Base-by-base conservation (phyloP, 2,888 invertebrate genomes). In the Oeneis ivallda region DNA sequence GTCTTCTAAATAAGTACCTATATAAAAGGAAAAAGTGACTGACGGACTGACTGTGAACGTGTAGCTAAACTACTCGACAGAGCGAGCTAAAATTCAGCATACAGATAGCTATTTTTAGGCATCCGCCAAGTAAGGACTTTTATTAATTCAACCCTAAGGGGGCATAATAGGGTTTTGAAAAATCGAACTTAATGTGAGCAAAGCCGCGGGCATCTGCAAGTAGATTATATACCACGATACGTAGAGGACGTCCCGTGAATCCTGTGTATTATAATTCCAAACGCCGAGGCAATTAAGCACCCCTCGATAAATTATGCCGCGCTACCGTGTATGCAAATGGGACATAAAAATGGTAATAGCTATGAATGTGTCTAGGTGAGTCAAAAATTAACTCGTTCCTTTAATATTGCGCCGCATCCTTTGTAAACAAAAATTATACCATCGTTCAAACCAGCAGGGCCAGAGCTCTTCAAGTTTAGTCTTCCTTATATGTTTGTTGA, bases 311-410 rank as follows among this genome's bases (percentile, higher is more conserved):
- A 74, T 75, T 74, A 72, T 70, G 65, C 68, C 57, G 71, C 72
- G 72, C 72, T 73, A 72, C 73, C 72, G 71, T 64, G 66, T 73
- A 75, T 73, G 75, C 71, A 72, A 73, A 75, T 74, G 69, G 69
- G 70, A 65, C 70, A 71, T 70, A 73, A 74, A 73, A 76, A 76
- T 72, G 74, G 69, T 73, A 75, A 75, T 60, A 66, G 50, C 65
- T 19, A 58, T 65, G 60, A 54, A 59, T 64, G 59, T 65, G 15
- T 53, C 57, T 63, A 57, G 57, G 61, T 66, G 59, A 57, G 54
- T 63, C 50, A 34, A 64, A 45, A 57, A 68, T 62, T 63, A 52
- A 64, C 11, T 60, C 52, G 60, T 57, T 17, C 49, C 32, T 56
- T 47, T 54, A 6, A 41, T 56, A 56, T 11, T 58, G 50, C 53